These are phyloP conservation scores for Mayetiola destructor DNA, from an alignment of 2,888 invertebrate genomes.

Conservation along the genomic window DNA sequence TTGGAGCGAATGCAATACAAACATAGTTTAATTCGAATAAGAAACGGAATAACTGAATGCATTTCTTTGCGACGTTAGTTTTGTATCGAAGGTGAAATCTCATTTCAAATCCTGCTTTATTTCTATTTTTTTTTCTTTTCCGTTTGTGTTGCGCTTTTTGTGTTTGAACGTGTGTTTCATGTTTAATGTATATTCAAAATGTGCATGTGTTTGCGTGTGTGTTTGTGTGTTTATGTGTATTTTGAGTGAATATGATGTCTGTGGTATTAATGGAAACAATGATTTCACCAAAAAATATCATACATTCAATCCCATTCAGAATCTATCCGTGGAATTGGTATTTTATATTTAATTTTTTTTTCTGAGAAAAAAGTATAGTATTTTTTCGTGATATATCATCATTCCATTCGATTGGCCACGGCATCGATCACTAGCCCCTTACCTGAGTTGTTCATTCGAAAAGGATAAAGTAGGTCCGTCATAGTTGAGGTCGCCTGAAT, in stretches of 20 bases:
- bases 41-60: background rate
- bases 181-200: background rate
- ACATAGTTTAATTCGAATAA: background rate
- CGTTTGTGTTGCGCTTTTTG: background rate
- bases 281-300: too few species aligned
- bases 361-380: too few species aligned
- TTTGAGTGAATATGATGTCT: too few species aligned
- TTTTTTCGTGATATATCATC: too few species aligned
- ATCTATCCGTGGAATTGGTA: too few species aligned
- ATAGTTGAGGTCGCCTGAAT: conserved; percentile 79
- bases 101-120: background rate
- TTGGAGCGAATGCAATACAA: background rate
- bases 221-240: background rate
- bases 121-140: background rate
- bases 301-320: too few species aligned
- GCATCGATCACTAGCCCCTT: too few species aligned
- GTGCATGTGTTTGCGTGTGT: background rate
- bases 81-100: background rate
- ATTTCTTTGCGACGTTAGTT: background rate
- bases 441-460: too few species aligned
- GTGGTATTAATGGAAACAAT: too few species aligned
- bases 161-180: background rate
- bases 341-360: too few species aligned
- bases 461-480: conserved; percentile 95
- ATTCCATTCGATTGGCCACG: too few species aligned